Conservation (phyloP, 2,797 vertebrate species). For the Enteromius paludinosus region DNA sequence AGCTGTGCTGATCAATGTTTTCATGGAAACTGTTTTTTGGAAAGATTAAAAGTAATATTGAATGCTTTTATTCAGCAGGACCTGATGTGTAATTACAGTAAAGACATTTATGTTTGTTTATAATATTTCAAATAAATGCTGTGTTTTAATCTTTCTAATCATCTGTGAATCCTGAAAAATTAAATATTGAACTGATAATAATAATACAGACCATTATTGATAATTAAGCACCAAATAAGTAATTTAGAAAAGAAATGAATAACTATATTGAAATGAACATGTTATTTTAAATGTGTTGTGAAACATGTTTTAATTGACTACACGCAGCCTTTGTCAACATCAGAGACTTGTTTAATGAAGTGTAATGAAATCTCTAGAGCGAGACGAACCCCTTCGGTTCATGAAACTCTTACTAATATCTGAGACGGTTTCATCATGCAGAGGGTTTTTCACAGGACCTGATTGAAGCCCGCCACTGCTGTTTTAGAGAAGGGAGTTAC, state of each 20-base stretch:
- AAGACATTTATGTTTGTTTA: background rate
- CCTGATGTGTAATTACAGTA: too few relatives aligned
- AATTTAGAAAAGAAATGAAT: background rate
- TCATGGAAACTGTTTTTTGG: too few relatives aligned
- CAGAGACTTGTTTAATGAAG: background rate
- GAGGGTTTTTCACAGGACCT: background rate
- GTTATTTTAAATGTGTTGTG: background rate
- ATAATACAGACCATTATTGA: background rate
- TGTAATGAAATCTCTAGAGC: constrained; percentile 43
- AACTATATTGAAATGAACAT: background rate
- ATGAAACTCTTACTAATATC: background rate
- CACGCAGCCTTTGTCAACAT: background rate
- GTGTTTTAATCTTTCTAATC: too few relatives aligned
- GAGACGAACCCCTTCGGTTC: background rate
- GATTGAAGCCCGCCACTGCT: background rate
- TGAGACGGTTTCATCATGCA: background rate
- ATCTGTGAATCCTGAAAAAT: background rate
- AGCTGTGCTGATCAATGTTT: too few relatives aligned
- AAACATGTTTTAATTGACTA: background rate
- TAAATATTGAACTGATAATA: background rate
- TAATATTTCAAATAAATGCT: background rate
- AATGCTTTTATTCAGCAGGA: too few relatives aligned
- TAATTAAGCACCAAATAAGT: background rate
- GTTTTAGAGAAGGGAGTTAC: background rate
- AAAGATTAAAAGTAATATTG: too few relatives aligned